Evolutionary conservation across 2,888 invertebrate genomes (phyloP), one percentile per base, ranked within the genome.

Genomic region (Pegoplata infirma): DNA sequence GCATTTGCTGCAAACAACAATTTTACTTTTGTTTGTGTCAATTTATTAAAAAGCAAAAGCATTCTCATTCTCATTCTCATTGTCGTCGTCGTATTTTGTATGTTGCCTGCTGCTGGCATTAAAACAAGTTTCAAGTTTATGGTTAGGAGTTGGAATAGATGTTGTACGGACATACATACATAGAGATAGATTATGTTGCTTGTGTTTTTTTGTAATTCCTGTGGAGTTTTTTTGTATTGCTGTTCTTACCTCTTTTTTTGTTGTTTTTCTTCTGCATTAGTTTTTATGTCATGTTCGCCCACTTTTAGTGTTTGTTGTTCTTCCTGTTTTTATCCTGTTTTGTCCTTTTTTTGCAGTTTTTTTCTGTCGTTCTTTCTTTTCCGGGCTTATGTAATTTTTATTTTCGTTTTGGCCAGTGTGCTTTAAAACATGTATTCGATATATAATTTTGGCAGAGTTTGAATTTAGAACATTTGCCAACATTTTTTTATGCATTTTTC

Each of bases 11-110:
- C 79, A 72, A 79, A 75, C 63, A 63, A 67, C 36, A 75, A 75
- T 79, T 79, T 75, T 79, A 79, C 75, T 79, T 79, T 79, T 79
- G 74, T 75, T 79, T 71, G 71, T 72, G 71, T 71, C 79, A 75
- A n/a, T 53, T 40, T 53, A 55, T 55, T n/a, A 19, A 67, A 72
- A 76, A 66, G 67, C 59, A 72, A 76, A 71, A 59, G 64, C 69
- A 69, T 69, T 63, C n/a, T n/a, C n/a, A n/a, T n/a, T n/a, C n/a
- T n/a, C n/a, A n/a, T n/a, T n/a, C n/a, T n/a, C n/a, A n/a, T n/a
- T n/a, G n/a, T n/a, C n/a, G n/a, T n/a, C n/a, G n/a, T n/a, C n/a
- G n/a, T n/a, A n/a, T n/a, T n/a, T n/a, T n/a, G n/a, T n/a, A 56
- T 63, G 68, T 76, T 63, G 23, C 32, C 40, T n/a, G n/a, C n/a